Base-by-base conservation (phyloP, 2,888 invertebrate genomes). In the Ennomos quercinarius region DNA sequence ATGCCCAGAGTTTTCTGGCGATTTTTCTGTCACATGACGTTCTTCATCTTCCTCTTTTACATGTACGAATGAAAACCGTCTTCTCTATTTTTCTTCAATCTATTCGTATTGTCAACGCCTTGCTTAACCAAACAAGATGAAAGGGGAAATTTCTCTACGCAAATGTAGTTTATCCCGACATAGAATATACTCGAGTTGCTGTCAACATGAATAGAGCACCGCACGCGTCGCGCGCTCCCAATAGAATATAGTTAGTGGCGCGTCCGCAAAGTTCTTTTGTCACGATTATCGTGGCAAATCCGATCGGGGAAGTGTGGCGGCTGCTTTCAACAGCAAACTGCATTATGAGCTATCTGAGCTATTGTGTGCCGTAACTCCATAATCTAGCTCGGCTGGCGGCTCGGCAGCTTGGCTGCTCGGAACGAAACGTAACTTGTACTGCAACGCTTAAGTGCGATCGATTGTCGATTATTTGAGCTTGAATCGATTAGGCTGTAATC, bases 271-370 rank as follows among this genome's bases (percentile, higher is more conserved):
- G 91, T 91, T 91, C 91, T 91, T 91, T 91, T 91, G 91, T 91
- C 85, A 83, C 86, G 89, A 91, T 91, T 91, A 91, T 91, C 91
- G 83, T 80, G 85, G 89, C 85, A 87, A 90, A 91, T 90, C 91
- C 91, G 90, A 92, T 92, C 89, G 86, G 78, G 86, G 88, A 88
- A 89, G 89, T 87, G 86, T 88, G 85, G 87, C 86, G 83, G 80
- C 75, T 75, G 87, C 88, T 87, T 89, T 88, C 87, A 87, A 86
- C 83, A 82, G 87, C 86, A 87, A 90, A 91, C 91, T 91, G 90
- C 88, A 91, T 91, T 91, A 89, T 89, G 85, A 89, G 88, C 83
- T 89, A 90, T 91, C 91, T 83, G 81, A 81, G 80, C 83, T 73
- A 82, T 87, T 87, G 86, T 87, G 81, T 74, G 73, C 70, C 73